Conservation (phyloP, 2,888 invertebrate genomes). For the Sphaerophoria rueppellii region DNA sequence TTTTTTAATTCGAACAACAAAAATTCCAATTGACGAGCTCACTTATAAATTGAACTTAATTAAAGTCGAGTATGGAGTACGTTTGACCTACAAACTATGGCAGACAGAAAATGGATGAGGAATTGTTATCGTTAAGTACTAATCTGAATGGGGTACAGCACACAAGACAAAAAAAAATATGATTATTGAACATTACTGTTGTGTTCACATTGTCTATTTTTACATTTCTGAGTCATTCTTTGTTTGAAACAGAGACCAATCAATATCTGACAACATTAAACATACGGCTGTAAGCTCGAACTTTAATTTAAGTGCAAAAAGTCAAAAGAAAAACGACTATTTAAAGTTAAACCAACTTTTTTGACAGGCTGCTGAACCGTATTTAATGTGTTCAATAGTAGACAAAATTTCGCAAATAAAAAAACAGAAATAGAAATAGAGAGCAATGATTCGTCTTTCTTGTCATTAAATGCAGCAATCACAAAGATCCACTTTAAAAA, state of each 20-base stretch:
- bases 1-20: slow-evolving; percentile 41
- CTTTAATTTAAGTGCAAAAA: too few species aligned
- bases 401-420: too few species aligned
- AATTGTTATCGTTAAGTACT: not conserved
- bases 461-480: too few species aligned
- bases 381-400: too few species aligned
- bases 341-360: too few species aligned
- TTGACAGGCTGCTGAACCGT: too few species aligned
- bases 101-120: slow-evolving; percentile 14
- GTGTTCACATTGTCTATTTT: not conserved
- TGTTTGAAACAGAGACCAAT: not conserved
- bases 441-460: too few species aligned
- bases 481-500: too few species aligned
- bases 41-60: slow-evolving; percentile 64
- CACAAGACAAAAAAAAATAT: not conserved
- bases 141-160: not conserved
- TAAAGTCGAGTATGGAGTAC: slow-evolving; percentile 23
- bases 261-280: not conserved
- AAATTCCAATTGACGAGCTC: slow-evolving; percentile 45
- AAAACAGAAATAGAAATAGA: too few species aligned
- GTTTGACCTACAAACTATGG: slow-evolving; percentile 6
- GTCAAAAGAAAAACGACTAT: too few species aligned
- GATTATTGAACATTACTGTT: not conserved
- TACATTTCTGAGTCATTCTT: not conserved
- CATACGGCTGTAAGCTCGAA: not conserved